Evolutionary conservation across 1,140 invertebrate species (phyloP), one percentile per base, ranked within the genome.

Genomic region (Lepeophtheirus salmonis): DNA sequence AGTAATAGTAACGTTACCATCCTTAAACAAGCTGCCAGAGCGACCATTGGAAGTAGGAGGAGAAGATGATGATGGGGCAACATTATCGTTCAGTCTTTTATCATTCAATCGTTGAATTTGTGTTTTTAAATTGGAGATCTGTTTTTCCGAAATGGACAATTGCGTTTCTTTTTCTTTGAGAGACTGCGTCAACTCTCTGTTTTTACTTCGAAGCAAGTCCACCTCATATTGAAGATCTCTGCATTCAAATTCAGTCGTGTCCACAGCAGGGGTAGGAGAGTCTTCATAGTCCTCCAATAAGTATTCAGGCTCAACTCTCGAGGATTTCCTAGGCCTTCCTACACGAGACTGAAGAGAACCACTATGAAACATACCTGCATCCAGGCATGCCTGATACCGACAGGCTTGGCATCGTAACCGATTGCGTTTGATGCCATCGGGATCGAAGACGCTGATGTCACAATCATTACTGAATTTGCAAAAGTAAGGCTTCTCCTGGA

Each of bases 381-480:
- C 50, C 50, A 52, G 21, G 50, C 50, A 52, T 4, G 50, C 50
- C 12, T 21, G 12, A 16, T 52, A 52, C 6, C 50, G 50, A 52
- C 50, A 52, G 16, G 50, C 50, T 21, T 52, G 50, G 50, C 50
- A 52, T 10, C 50, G n/a, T 4, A 22, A 16, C 6, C 50, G n/a
- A 16, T 52, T 52, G 4, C n/a, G n/a, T 16, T 52, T 52, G 50
- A 52, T 22, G 16, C 50, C 50, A 52, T 52, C 50, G n/a, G 21
- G n/a, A 16, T 52, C 50, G 21, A 22, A 18, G 50, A 52, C 21
- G 50, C 21, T 52, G 50, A 52, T 22, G 21, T 52, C 21, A 16
- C 50, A 52, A 12, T 16, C 50, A 52, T 52, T 52, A 16, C 16
- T 52, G 21, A 18, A 52, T 16, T 52, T 52, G 21, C 50, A 52